phyloP scores from a whole-genome alignment of 2,888 invertebrate genomes.

The Conchocele bisecta region DNA sequence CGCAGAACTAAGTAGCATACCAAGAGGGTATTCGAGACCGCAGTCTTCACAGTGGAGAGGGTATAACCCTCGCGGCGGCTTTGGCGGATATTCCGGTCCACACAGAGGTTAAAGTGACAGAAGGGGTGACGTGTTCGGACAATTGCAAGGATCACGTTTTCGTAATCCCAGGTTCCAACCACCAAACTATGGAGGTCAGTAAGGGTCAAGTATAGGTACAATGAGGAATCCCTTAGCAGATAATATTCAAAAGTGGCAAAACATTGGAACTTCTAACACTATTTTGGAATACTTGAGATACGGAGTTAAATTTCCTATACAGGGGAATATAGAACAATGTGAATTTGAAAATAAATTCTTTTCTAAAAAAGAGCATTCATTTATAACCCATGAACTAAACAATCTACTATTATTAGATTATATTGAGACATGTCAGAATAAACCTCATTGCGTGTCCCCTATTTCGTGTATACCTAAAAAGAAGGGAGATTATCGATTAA shows the following conservation, averaged over 20 bases:
- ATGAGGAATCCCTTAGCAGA: conserved; percentile 2
- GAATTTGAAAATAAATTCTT: conserved; percentile 8
- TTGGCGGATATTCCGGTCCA: too few species aligned
- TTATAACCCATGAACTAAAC: conserved; percentile 5
- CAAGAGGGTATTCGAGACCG: too few species aligned
- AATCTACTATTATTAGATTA: conserved; percentile 9
- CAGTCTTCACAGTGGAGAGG: too few species aligned
- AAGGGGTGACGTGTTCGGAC: not conserved
- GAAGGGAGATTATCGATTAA: conserved; percentile 11
- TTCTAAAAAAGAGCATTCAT: not conserved
- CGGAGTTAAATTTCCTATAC: conserved; percentile 14
- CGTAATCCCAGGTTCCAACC: conserved; percentile 1
- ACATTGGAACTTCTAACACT: not conserved
- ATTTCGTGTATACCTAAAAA: conserved; percentile 23
- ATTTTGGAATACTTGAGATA: conserved; percentile 9
- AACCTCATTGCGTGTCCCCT: conserved; percentile 22
- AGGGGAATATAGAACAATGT: not conserved
- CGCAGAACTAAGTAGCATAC: conserved; percentile 29
- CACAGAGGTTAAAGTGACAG: not conserved
- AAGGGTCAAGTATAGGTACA: not conserved
- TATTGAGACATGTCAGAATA: conserved; percentile 15
- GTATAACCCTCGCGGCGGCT: too few species aligned
- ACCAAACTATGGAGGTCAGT: not conserved
- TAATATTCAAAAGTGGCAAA: not conserved
- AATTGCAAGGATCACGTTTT: not conserved